Conservation (phyloP, 2,113 vertebrate species). For the Corvus cornix region DNA sequence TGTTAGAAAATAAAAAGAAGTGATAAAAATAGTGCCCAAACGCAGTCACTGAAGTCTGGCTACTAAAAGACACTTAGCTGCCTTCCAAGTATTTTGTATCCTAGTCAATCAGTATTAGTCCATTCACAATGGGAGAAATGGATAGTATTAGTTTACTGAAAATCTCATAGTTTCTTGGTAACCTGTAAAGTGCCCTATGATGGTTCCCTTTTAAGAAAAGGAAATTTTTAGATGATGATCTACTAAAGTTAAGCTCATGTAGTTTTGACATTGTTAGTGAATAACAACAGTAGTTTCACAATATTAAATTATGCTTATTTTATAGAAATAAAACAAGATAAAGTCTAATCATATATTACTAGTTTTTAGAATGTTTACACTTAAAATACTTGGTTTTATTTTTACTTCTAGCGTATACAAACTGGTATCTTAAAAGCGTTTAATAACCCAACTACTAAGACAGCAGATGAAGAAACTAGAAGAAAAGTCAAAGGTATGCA, state of each 20-base stretch:
- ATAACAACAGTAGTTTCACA: background rate
- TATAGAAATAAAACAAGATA: background rate
- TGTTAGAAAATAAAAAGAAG: background rate
- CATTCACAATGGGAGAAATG: background rate
- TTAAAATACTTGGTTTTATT: background rate
- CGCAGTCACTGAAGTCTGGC: background rate
- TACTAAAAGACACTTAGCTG: background rate
- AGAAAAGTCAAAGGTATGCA: conserved; percentile 92
- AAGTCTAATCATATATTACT: background rate
- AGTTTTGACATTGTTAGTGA: background rate
- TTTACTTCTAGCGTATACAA: conserved; percentile 87
- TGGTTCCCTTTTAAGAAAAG: background rate
- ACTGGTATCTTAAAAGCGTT: conserved; percentile 93
- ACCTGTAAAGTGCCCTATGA: background rate
- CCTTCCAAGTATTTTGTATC: background rate
- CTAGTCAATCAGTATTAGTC: background rate
- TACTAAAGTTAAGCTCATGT: background rate
- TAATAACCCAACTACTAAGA: conserved; percentile 97
- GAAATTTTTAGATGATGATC: background rate
- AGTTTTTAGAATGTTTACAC: background rate
- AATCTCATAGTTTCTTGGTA: background rate
- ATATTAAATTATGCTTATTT: background rate
- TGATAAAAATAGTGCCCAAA: background rate
- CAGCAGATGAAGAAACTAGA: conserved; percentile 95
- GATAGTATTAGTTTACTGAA: background rate